Conservation (phyloP, 1,140 invertebrate genomes). For the Polypedilum vanderplanki region DNA sequence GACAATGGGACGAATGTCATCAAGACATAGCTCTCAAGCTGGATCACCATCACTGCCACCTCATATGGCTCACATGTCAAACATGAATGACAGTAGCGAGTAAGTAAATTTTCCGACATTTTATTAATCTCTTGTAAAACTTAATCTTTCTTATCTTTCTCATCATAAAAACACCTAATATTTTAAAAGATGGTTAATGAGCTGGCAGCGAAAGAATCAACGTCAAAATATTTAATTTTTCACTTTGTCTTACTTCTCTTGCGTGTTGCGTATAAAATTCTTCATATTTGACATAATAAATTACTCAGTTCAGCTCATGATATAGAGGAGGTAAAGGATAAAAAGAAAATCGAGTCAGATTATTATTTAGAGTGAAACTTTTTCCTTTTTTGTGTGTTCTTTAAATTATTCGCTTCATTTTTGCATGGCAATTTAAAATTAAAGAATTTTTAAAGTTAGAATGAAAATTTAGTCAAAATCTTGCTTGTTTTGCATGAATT, state of each 20-base stretch:
- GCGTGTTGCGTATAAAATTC: not conserved
- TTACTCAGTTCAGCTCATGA: too few species aligned
- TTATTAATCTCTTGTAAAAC: not conserved
- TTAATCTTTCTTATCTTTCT: slow-evolving; percentile 4
- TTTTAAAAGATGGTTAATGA: slow-evolving; percentile 21
- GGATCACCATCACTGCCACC: slow-evolving; percentile 41
- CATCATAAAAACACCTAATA: not conserved
- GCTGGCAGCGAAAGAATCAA: slow-evolving; percentile 21
- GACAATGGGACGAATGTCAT: slow-evolving; percentile 41
- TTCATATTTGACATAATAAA: too few species aligned
- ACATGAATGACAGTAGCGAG: slow-evolving; percentile 55
- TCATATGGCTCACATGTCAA: slow-evolving; percentile 50
- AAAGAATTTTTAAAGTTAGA: too few species aligned
- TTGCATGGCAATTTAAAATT: too few species aligned
- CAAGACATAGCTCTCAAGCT: slow-evolving; percentile 41
- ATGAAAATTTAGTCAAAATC: too few species aligned
- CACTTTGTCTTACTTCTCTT: not conserved
- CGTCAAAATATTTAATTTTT: slow-evolving; percentile 10
- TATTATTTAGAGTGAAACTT: too few species aligned
- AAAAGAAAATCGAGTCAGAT: too few species aligned
- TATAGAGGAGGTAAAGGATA: too few species aligned
- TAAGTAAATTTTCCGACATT: slow-evolving; percentile 42
- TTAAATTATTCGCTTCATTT: too few species aligned
- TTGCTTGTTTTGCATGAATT: too few species aligned
- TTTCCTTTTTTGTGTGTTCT: too few species aligned